Evolutionary conservation across 2,888 invertebrate species (phyloP), one percentile per base, ranked within the genome.

Genomic region (Cataglyphis cursor): DNA sequence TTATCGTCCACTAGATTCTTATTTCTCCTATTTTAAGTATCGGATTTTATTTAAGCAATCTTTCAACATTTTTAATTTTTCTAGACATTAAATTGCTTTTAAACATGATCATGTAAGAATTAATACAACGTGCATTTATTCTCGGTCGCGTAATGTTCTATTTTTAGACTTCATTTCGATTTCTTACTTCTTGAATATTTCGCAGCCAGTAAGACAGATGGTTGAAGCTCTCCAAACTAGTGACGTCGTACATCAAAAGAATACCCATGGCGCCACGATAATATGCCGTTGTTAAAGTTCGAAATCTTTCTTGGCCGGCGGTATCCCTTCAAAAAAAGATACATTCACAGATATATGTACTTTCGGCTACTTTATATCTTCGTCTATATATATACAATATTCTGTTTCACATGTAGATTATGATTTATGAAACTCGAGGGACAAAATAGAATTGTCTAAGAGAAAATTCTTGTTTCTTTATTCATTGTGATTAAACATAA

Each of bases 261-360:
- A 98, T 98, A 74, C 98, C 98, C 98, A 98, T 98, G 18, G 98
- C 98, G 5, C 98, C 98, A 66, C 98, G 96, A 95, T 98, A 98
- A 95, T 98, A 98, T 6, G 98, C 98, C 15, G 98, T 98, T 70
- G 98, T 98, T 87, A 98, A 95, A 10, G 98, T 98, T 57, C 98
- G 96, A 95, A 98, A 97, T 89, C 96, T 92, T 89, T 96, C 96
- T 92, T 97, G 97, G 0, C 98, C 98, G 12, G 98, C 98, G 0
- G 98, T 98, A 94, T 98, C 98, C 98, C 98, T 98, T 89, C 68
- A 85, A 85, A 83, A 59, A 61, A 85, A 51, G 0, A 62, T 64
- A 48, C 41, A 76, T 82, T 57, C 54, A 80, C 9, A 83, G 18
- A 51, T 41, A 62, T 51, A n/a, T 51, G 48, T n/a, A 54, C 15